These are phyloP conservation scores for Syritta pipiens DNA, from an alignment of 2,888 invertebrate species.

Conservation along the genomic window DNA sequence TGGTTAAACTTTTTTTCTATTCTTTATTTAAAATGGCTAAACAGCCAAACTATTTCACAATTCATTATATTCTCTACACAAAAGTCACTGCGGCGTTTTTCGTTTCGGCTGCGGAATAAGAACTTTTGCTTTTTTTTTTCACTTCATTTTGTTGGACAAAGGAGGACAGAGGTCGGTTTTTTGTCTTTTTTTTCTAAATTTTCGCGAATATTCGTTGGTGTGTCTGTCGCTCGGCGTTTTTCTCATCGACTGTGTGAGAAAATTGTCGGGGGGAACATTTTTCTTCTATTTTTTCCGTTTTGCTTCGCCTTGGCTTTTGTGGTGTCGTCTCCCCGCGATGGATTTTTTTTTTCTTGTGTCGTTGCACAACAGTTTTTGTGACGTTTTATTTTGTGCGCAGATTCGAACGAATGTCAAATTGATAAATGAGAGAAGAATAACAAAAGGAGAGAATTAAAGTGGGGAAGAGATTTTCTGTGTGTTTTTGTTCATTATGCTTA, in stretches of 20 bases:
- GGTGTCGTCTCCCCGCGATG: no score
- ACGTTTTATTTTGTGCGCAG: slow-evolving; percentile 21
- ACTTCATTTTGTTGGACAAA: slow-evolving; percentile 56
- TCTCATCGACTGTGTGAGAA: slow-evolving; percentile 32
- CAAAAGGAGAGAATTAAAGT: slow-evolving; percentile 20
- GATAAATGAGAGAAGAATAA: slow-evolving; percentile 44
- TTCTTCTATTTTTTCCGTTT: neutral
- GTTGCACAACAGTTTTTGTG: slow-evolving; percentile 42
- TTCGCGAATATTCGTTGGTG: slow-evolving; percentile 39
- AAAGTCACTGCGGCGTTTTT: slow-evolving; percentile 6
- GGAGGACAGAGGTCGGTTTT: neutral
- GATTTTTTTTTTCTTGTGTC: neutral
- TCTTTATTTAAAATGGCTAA: slow-evolving; percentile 45
- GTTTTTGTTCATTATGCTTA: slow-evolving; percentile 40
- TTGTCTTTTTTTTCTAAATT: no score
- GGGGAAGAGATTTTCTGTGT: slow-evolving; percentile 3
- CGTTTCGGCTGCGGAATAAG: no score
- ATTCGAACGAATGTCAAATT: slow-evolving; percentile 45
- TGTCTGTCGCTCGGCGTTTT: slow-evolving; percentile 29
- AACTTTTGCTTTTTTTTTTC: slow-evolving; percentile 35
- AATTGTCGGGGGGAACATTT: slow-evolving; percentile 3
- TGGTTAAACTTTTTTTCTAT: slow-evolving; percentile 14
- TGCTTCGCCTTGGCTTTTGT: slow-evolving; percentile 22
- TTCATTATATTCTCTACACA: slow-evolving; percentile 53
- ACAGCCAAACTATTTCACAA: slow-evolving; percentile 55